Conservation (phyloP, 1,140 invertebrate genomes). For the Physella acuta region DNA sequence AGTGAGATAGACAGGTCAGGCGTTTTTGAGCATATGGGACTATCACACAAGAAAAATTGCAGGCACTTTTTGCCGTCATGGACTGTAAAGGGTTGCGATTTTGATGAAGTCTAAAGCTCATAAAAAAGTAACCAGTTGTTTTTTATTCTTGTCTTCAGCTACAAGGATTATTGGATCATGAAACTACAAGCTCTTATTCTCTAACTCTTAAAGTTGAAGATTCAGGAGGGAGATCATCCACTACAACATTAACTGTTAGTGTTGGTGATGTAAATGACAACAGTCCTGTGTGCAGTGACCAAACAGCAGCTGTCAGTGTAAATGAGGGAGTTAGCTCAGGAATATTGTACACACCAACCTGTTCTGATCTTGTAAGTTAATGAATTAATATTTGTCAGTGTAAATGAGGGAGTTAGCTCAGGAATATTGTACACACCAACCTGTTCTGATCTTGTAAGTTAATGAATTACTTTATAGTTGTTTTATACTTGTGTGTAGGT, state of each 20-base stretch:
- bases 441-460: too few relatives aligned
- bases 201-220: not conserved
- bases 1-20: too few relatives aligned
- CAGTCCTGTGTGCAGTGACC: not conserved
- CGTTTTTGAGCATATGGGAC: too few relatives aligned
- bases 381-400: too few relatives aligned
- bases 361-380: conserved; percentile 5
- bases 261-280: conserved; percentile 6
- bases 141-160: too few relatives aligned
- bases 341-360: not conserved
- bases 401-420: too few relatives aligned
- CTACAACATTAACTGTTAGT: not conserved
- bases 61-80: too few relatives aligned
- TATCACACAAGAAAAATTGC: too few relatives aligned
- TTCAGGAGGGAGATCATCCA: not conserved
- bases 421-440: too few relatives aligned
- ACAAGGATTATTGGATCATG: conserved; percentile 27
- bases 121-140: too few relatives aligned
- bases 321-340: not conserved
- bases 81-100: too few relatives aligned
- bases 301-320: not conserved
- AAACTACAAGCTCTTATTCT: conserved; percentile 6
- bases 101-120: too few relatives aligned
- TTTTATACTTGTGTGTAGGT: not conserved
- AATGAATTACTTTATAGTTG: not conserved